These are phyloP conservation scores for Cavia porcellus DNA, from an alignment of 2,113 vertebrate species.

Conservation along the genomic window DNA sequence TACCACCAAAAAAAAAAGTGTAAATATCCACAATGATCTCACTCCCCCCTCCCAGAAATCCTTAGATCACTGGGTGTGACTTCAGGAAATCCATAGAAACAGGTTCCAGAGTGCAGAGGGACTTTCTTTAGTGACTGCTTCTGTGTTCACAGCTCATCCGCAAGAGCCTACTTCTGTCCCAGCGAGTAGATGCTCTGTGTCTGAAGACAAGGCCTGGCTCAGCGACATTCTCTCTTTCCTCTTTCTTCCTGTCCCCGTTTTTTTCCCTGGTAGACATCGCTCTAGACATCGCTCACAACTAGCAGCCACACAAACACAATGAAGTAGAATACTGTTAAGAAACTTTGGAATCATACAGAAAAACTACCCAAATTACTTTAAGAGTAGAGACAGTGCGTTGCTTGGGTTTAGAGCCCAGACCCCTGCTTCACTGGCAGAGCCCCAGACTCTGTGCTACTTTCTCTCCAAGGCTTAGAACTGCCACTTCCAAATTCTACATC, in stretches of 20 bases:
- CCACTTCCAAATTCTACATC: neutral
- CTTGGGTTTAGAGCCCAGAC: neutral
- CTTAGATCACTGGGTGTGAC: neutral
- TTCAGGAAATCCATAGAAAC: neutral
- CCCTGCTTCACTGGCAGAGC: neutral
- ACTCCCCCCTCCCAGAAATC: neutral
- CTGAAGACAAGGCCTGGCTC: neutral
- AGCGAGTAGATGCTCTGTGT: neutral
- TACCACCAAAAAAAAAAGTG: neutral
- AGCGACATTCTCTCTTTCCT: neutral
- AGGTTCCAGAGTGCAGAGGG: neutral
- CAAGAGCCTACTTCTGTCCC: neutral
- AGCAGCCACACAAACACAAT: neutral
- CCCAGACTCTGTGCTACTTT: neutral
- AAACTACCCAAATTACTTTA: neutral
- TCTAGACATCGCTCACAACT: neutral
- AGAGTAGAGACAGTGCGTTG: no score
- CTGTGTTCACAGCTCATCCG: no score
- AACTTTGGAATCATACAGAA: neutral
- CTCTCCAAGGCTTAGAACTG: neutral
- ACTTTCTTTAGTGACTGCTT: rapidly evolving
- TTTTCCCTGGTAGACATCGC: neutral
- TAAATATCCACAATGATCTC: neutral
- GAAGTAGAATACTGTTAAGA: neutral
- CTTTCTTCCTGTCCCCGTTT: neutral